Conservation (phyloP, 2,888 invertebrate genomes). For the Agrypnus murinus region DNA sequence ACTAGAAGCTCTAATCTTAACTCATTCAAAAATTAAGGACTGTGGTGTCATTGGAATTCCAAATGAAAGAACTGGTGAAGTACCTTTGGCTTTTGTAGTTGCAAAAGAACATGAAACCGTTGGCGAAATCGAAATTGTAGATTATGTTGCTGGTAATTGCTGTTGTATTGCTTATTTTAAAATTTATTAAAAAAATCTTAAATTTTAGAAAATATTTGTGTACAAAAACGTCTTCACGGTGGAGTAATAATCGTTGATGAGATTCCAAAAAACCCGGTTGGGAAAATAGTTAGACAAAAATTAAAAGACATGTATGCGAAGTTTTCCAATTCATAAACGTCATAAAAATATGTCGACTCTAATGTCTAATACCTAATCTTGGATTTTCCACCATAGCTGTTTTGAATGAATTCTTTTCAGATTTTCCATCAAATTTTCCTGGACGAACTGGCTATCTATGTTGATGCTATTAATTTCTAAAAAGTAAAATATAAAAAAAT, state of each 20-base stretch:
- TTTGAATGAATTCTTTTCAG: too few relatives aligned
- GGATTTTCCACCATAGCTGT: too few relatives aligned
- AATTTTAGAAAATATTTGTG: constrained; percentile 74
- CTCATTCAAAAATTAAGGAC: constrained; percentile 81
- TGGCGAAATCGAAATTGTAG: constrained; percentile 64
- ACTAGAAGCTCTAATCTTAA: constrained; percentile 83
- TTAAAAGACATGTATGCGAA: too few relatives aligned
- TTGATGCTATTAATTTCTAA: too few relatives aligned
- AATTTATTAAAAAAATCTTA: neutral
- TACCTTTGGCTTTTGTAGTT: constrained; percentile 84
- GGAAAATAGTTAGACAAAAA: constrained; percentile 83
- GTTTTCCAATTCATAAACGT: too few relatives aligned
- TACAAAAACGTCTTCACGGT: constrained; percentile 82
- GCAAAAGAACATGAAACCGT: constrained; percentile 72
- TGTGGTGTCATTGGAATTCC: constrained; percentile 86
- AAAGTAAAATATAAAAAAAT: too few relatives aligned
- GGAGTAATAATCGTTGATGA: constrained; percentile 82
- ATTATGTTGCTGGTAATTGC: constrained; percentile 69
- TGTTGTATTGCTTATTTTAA: neutral
- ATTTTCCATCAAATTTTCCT: too few relatives aligned
- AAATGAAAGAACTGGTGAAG: constrained; percentile 81
- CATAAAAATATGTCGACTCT: too few relatives aligned
- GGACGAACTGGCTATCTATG: too few relatives aligned
- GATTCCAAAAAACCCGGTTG: constrained; percentile 85
- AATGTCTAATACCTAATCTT: too few relatives aligned